Conservation (phyloP, 2,113 vertebrate genomes). For the Piprites chloris region DNA sequence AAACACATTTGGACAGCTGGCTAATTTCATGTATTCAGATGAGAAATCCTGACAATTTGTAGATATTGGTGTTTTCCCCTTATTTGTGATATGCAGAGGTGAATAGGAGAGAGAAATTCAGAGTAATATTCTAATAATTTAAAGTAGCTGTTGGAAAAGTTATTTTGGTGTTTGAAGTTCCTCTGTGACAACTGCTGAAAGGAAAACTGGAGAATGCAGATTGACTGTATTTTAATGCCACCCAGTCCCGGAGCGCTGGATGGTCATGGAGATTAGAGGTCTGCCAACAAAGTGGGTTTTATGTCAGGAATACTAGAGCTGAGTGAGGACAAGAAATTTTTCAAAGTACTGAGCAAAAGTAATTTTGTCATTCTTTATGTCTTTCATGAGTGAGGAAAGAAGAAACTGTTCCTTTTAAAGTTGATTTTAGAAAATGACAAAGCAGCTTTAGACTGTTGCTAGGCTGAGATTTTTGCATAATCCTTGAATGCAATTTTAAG, state of each 20-base stretch:
- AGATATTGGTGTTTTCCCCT: background rate
- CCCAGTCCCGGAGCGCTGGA: background rate
- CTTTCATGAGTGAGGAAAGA: background rate
- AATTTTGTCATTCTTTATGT: constrained; percentile 4
- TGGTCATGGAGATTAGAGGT: background rate
- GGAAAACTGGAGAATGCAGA: background rate
- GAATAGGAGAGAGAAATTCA: background rate
- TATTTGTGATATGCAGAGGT: background rate
- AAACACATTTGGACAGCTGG: background rate
- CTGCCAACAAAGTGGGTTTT: background rate
- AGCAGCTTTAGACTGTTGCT: constrained; percentile 14
- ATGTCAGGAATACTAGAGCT: background rate
- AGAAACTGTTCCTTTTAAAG: constrained; percentile 12
- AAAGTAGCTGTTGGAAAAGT: background rate
- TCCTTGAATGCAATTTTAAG: background rate
- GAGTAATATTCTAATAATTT: background rate
- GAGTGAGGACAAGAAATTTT: background rate
- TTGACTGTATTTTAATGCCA: background rate
- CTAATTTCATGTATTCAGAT: background rate
- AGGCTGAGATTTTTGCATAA: constrained; percentile 22
- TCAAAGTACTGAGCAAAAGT: background rate
- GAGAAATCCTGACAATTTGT: background rate
- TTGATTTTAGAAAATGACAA: constrained; percentile 36
- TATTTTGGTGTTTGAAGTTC: background rate
- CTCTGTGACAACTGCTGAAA: background rate